Evolutionary conservation across 2,113 vertebrate species (phyloP).

Genomic region (Burhinus bistriatus): DNA sequence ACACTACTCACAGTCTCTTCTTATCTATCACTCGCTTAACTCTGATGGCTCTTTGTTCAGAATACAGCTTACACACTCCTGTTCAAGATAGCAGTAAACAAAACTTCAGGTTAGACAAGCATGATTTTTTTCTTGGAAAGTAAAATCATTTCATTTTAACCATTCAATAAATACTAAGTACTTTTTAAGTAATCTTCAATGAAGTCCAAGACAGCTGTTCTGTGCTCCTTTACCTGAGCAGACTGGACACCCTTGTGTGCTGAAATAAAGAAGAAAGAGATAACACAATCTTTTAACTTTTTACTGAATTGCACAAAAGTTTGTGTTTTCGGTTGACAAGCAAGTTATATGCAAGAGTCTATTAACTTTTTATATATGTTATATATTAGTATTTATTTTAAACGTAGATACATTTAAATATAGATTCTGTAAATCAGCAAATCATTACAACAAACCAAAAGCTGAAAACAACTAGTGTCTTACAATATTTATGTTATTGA

Average conservation of each 20-base stretch:
- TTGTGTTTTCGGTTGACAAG: not conserved
- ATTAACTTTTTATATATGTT: not conserved
- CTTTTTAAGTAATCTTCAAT: slow-evolving; percentile 90
- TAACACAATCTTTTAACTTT: not conserved
- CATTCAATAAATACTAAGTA: slow-evolving; percentile 50
- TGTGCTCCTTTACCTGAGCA: slow-evolving; percentile 89
- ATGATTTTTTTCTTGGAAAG: not conserved
- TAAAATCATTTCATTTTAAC: not conserved
- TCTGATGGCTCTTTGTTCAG: slow-evolving; percentile 93
- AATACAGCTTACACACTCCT: slow-evolving; percentile 97
- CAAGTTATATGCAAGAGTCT: not conserved
- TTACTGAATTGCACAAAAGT: not conserved
- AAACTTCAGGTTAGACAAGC: not conserved
- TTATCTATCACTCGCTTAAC: slow-evolving; percentile 94
- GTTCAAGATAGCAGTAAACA: not conserved
- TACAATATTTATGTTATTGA: not conserved
- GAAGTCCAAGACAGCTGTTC: slow-evolving; percentile 88
- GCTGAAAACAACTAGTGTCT: not conserved
- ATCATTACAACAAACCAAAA: not conserved
- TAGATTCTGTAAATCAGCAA: not conserved
- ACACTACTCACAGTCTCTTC: slow-evolving; percentile 90
- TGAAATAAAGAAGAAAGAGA: slow-evolving; percentile 59
- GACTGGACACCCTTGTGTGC: slow-evolving; percentile 83
- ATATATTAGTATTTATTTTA: not conserved
- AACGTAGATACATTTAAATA: not conserved